Evolutionary conservation across 2,888 invertebrate genomes (phyloP), one percentile per base, ranked within the genome.

Genomic region (Oxytorus armatus): DNA sequence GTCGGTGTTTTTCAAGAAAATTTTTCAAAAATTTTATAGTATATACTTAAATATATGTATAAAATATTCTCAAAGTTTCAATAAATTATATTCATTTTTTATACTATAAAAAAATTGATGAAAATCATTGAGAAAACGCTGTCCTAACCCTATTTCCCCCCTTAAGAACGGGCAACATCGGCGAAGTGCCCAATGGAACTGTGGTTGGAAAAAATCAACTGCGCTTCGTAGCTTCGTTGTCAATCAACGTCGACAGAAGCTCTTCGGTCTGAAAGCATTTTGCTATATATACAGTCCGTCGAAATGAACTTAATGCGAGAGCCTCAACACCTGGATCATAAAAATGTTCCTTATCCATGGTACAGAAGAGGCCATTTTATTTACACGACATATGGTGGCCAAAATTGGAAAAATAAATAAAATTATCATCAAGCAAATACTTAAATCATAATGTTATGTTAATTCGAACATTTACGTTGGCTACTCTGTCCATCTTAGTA

Each of bases 181-280:
- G 39, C 39, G 55, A 29, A 25, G 29, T 69, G n/a, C 25, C 53
- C 53, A 55, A 55, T 29, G 68, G 42, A 69, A 69, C 42, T 42
- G n/a, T n/a, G 39, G 11, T 44, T 69, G 42, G 25, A 10, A 70
- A 70, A 70, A 57, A 57, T 5, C 14, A 44, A 47, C 44, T 57
- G 3, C 47, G 33, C 36, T 65, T 47, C n/a, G 65, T 21, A 47
- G 47, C 33, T 47, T 47, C 29, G 47, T 49, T n/a, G 55, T 69
- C 68, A 42, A 55, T 69, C 55, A 69, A 29, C 1, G 16, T 33
- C 47, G 16, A 25, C 16, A 39, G 42, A 55, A 53, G 16, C 53
- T 42, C 68, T 23, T 23, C 39, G 55, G 0, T 55, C 53, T 55
- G 16, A 55, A 69, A 69, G 55, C 53, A 16, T 23, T 25, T 25